Evolutionary conservation across 2,888 invertebrate genomes (phyloP).

Genomic region (Zaprionus bogoriensis): DNA sequence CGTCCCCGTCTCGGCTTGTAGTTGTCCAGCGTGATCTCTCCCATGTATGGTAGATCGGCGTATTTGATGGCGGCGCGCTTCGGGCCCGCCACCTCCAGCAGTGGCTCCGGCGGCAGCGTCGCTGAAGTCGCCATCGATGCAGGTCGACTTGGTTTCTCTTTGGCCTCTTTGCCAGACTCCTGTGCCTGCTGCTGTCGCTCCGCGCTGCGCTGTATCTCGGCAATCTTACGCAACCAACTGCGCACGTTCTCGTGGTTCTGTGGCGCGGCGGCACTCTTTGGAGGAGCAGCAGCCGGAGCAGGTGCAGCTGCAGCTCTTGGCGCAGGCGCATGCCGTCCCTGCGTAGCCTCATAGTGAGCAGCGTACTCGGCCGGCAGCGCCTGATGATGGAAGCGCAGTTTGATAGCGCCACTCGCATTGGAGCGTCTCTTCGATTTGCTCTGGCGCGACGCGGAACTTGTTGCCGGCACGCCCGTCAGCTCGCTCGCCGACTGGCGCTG

Average conservation of each 20-base stretch:
- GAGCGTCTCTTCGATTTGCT: constrained; percentile 49
- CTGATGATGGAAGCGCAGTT: constrained; percentile 91
- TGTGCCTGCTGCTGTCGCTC: constrained; percentile 60
- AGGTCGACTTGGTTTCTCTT: background rate
- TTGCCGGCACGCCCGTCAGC: constrained; percentile 5
- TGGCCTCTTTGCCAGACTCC: constrained; percentile 14
- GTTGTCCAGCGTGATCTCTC: constrained; percentile 94
- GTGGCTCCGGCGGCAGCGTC: background rate
- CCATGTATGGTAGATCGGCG: constrained; percentile 95
- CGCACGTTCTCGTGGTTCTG: constrained; percentile 86
- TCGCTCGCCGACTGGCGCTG: constrained; percentile 3
- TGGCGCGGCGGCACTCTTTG: constrained; percentile 68
- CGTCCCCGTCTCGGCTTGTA: constrained; percentile 93
- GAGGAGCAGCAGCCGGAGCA: constrained; percentile 70
- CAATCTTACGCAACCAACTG: constrained; percentile 90
- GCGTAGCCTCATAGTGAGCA: constrained; percentile 90
- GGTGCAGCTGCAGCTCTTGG: constrained; percentile 60
- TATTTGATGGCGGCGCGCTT: constrained; percentile 86
- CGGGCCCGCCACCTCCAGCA: constrained; percentile 47
- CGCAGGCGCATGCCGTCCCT: constrained; percentile 83
- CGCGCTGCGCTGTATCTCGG: constrained; percentile 86
- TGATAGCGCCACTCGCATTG: constrained; percentile 85
- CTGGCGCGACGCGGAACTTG: constrained; percentile 14
- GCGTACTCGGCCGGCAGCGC: constrained; percentile 90
- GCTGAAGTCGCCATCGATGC: background rate